Percentiles rank a stretch among this genome's conserved stretches.
Evolutionary conservation across 2,113 vertebrate genomes (phyloP).

Genomic region (Heterotilapia buettikoferi): DNA sequence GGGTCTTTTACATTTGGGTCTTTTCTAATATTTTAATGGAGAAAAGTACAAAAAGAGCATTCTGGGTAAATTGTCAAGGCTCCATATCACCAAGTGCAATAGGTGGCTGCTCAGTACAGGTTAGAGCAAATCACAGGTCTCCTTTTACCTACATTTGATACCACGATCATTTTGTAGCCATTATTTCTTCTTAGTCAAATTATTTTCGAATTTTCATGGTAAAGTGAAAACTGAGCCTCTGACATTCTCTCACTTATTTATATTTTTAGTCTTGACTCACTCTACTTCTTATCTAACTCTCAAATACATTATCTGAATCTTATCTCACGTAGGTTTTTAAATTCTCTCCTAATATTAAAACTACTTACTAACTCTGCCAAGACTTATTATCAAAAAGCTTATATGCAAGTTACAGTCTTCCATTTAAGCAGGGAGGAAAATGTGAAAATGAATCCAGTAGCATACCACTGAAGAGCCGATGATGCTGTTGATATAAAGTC

Average conservation of each 20-base stretch:
- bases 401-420: neutral
- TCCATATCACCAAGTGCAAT: neutral
- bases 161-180: neutral
- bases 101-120: neutral
- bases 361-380: neutral
- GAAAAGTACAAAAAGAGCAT: neutral
- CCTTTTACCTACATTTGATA: neutral
- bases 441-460: neutral
- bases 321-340: neutral
- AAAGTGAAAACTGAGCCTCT: neutral
- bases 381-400: neutral
- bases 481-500: neutral
- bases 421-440: neutral
- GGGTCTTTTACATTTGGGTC: too few relatives aligned
- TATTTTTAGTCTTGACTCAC: neutral
- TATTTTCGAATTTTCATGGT: rapidly evolving
- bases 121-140: neutral
- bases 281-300: neutral
- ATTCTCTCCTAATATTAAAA: neutral
- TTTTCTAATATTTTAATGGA: neutral
- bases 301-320: neutral
- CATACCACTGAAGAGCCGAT: neutral
- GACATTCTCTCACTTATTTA: neutral
- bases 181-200: neutral
- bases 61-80: neutral